Base-by-base conservation (phyloP, 2,113 vertebrate genomes). In the Xenopus borealis region DNA sequence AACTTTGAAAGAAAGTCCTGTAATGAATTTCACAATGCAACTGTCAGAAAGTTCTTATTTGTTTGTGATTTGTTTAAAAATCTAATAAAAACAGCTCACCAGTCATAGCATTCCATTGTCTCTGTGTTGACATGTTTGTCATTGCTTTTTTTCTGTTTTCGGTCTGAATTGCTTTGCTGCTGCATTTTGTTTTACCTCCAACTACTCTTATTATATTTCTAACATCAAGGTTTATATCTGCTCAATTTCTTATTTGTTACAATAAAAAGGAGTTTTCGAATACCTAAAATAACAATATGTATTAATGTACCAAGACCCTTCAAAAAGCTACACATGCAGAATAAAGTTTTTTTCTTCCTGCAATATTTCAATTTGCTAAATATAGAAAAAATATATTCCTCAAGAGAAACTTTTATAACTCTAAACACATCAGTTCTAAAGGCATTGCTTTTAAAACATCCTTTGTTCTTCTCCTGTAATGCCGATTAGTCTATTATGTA, bases 31-130 rank as follows among this genome's bases (percentile, higher is more conserved):
- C 20, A 47, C 19, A 46, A 62, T 10, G 46, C 3, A 70, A 45
- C 27, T 59, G 33, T 19, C 52, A 59, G 30, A 46, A 18, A 58
- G 17, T 33, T 20, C 18, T 50, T 19, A 45, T 45, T 23, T 27
- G 27, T 27, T 47, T 61, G 69, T 61, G 33, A 61, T 61, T 62
- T 71, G 69, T 71, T 71, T 61, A 71, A 62, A 61, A 71, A 62
- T 71, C 57, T 71, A 71, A 71, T 71, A 71, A 71, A 71, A 19
- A 23, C 16, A 71, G 57, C 33, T 59, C 61, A 71, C 57, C 69
- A 71, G 23, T 71, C 69, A 46, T 14, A 71, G 7, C 57, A 18
- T 27, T 50, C 20, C 44, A 12, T 17, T 47, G n/a, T 50, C 40
- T 17, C 58, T 71, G 30, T 7, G 57, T 14, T 62, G 69, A 62